Percentiles rank a stretch among this genome's conserved stretches.
phyloP scores from a whole-genome alignment of 2,888 invertebrate species.

The Cancer borealis region DNA sequence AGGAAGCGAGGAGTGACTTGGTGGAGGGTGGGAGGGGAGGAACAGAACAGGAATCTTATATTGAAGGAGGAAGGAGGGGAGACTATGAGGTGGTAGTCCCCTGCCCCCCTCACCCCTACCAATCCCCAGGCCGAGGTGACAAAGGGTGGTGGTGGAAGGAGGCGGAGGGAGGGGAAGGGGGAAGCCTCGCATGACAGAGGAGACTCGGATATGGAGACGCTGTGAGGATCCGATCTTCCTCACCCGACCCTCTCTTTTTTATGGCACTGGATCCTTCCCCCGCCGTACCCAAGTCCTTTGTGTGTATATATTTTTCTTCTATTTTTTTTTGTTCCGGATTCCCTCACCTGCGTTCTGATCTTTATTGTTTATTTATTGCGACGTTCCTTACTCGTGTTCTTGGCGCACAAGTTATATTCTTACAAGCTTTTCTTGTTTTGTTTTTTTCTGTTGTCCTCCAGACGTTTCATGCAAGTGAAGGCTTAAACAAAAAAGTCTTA shows the following conservation, averaged over 20 bases:
- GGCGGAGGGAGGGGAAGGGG: not conserved
- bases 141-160: not conserved
- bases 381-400: not conserved
- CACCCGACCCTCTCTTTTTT: constrained; percentile 31
- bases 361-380: constrained; percentile 35
- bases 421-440: not conserved
- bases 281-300: constrained; percentile 31
- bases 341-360: constrained; percentile 14
- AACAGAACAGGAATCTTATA: not conserved
- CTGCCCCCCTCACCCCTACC: not conserved
- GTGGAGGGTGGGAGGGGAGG: not conserved
- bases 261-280: not conserved
- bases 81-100: not conserved
- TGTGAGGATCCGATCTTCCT: constrained; percentile 36
- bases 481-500: too few relatives aligned
- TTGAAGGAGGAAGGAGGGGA: not conserved
- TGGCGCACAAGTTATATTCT: not conserved
- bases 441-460: not conserved
- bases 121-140: not conserved
- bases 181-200: constrained; percentile 2
- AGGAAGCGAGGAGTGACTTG: not conserved
- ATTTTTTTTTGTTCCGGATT: constrained; percentile 7
- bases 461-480: not conserved
- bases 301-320: not conserved
- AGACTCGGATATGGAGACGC: constrained; percentile 41